Percentiles rank a stretch among this genome's conserved stretches.
phyloP scores from a whole-genome alignment of 2,888 invertebrate species.

The Zygaena filipendulae region DNA sequence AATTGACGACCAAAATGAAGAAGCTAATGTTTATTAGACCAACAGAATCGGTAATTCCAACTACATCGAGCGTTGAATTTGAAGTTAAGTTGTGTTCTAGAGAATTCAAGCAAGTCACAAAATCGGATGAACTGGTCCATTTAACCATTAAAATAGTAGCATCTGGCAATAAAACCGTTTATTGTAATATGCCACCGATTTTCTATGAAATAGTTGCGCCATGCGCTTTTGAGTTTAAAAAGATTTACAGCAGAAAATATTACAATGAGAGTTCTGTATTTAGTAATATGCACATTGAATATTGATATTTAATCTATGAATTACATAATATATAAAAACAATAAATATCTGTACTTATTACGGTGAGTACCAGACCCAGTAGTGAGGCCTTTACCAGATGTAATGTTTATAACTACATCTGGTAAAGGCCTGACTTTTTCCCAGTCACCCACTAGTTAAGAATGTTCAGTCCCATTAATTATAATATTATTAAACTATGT shows the following conservation, averaged over 20 bases:
- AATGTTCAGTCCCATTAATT: too few species aligned
- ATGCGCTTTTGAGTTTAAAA: slow-evolving; percentile 31
- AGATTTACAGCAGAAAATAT: slow-evolving; percentile 28
- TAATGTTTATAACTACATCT: too few species aligned
- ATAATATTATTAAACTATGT: too few species aligned
- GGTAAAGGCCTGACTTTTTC: too few species aligned
- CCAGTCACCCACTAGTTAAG: too few species aligned
- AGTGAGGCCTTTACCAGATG: too few species aligned
- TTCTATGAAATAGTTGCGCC: slow-evolving; percentile 47
- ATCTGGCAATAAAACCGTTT: slow-evolving; percentile 29
- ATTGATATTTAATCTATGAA: too few species aligned
- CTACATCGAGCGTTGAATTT: slow-evolving; percentile 24
- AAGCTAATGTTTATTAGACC: slow-evolving; percentile 37
- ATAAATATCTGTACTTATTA: too few species aligned
- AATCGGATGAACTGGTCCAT: slow-evolving; percentile 30
- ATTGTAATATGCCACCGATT: slow-evolving; percentile 33
- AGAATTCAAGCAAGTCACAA: slow-evolving; percentile 15
- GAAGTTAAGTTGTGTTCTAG: slow-evolving; percentile 31
- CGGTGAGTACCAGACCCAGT: too few species aligned
- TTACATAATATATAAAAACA: too few species aligned
- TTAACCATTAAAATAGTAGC: slow-evolving; percentile 43
- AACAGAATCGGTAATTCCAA: slow-evolving; percentile 26
- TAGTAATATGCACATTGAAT: slow-evolving; percentile 2
- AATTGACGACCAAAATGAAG: slow-evolving; percentile 37
- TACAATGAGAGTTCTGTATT: slow-evolving; percentile 17